Conservation (phyloP, 2,797 vertebrate genomes). For the Phyllotis vaccarum region DNA sequence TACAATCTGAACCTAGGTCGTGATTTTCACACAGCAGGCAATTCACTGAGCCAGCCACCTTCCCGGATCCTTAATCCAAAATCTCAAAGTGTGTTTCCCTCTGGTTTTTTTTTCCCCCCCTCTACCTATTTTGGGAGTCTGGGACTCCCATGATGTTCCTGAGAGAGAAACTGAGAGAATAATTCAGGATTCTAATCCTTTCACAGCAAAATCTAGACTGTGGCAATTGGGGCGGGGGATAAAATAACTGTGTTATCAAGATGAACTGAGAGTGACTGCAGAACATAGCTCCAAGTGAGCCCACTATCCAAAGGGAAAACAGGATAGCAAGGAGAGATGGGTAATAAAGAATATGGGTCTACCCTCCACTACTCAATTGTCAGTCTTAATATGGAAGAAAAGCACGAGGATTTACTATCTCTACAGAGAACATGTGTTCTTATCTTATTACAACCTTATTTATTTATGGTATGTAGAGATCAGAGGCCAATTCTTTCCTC, state of each 20-base stretch:
- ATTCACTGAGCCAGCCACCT: background rate
- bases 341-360: background rate
- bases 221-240: background rate
- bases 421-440: background rate
- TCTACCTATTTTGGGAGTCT: background rate
- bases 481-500: background rate
- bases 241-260: background rate
- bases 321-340: background rate
- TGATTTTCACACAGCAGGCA: too few relatives aligned
- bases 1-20: background rate
- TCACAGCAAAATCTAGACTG: background rate
- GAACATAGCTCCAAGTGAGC: background rate
- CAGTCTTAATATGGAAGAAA: background rate
- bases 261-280: background rate
- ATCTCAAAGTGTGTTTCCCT: background rate
- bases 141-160: background rate
- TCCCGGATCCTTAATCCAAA: background rate
- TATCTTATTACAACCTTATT: background rate
- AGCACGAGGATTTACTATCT: background rate
- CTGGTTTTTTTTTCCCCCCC: background rate
- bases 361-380: too few relatives aligned
- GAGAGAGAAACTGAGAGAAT: background rate
- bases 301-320: background rate
- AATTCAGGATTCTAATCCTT: background rate
- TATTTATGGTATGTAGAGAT: too few relatives aligned